A percentile compares a stretch with the other conserved stretches of the same genome.
phyloP scores from a whole-genome alignment of 2,797 vertebrate species.

The Macropus fuliginosus region DNA sequence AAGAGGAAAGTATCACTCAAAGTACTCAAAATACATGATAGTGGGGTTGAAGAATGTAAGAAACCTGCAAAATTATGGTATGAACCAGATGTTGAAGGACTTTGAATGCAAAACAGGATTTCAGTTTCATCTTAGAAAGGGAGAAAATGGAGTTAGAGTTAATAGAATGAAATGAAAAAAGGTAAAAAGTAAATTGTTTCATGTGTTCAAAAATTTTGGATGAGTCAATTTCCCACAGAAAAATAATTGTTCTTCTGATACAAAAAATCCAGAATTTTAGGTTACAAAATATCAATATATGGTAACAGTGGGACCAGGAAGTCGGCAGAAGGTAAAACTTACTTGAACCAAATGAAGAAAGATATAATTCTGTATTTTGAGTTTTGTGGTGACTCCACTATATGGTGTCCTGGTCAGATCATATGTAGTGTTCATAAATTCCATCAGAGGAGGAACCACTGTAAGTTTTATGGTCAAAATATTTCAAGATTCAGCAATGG shows the following conservation, averaged over 20 bases:
- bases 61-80: background rate
- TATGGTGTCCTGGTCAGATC: background rate
- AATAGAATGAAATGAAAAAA: background rate
- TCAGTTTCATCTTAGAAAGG: background rate
- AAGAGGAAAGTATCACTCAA: background rate
- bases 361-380: too few relatives aligned
- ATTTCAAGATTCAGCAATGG: background rate
- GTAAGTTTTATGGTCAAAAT: background rate
- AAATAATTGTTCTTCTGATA: background rate
- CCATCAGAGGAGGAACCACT: background rate
- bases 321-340: too few relatives aligned
- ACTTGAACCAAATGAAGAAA: background rate
- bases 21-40: background rate
- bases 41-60: background rate
- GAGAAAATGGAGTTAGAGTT: background rate
- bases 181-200: background rate
- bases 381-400: background rate
- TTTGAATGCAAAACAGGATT: background rate
- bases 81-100: background rate
- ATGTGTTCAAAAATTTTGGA: background rate
- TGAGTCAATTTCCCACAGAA: background rate
- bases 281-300: too few relatives aligned
- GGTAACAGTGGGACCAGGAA: too few relatives aligned
- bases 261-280: too few relatives aligned
- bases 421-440: background rate